phyloP scores from a whole-genome alignment of 2,113 vertebrate genomes.

The Chloroceryle aenea region DNA sequence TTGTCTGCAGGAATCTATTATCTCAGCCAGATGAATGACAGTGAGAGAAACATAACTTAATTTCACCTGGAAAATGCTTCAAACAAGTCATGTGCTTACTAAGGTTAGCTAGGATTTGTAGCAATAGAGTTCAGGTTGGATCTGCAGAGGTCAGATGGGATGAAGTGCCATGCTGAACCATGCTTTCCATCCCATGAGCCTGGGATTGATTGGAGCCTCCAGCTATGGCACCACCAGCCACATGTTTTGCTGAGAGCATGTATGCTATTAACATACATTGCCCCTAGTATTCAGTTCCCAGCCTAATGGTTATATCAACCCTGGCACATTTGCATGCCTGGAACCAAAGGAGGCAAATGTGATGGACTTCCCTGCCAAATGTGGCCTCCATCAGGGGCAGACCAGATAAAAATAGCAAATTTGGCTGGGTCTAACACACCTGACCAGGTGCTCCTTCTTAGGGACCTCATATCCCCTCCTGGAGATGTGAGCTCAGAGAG shows the following conservation, averaged over 20 bases:
- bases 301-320: not conserved
- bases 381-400: not conserved
- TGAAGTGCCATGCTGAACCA: not conserved
- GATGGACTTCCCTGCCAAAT: not conserved
- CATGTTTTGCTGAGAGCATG: not conserved
- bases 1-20: not conserved
- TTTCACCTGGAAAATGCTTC: not conserved
- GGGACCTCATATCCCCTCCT: not conserved
- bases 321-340: not conserved
- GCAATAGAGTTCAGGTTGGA: not conserved
- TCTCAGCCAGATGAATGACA: not conserved
- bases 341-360: not conserved
- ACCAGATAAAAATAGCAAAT: not conserved
- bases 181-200: not conserved
- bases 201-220: not conserved
- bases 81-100: not conserved
- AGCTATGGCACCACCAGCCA: not conserved
- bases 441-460: accelerated
- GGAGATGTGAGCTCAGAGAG: not conserved
- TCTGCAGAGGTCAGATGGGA: not conserved
- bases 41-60: not conserved
- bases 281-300: not conserved
- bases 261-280: not conserved
- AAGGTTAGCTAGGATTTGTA: not conserved
- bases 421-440: not conserved